These are phyloP conservation scores for Syngnathus acus DNA, from an alignment of 2,797 vertebrate genomes.

Conservation along the genomic window DNA sequence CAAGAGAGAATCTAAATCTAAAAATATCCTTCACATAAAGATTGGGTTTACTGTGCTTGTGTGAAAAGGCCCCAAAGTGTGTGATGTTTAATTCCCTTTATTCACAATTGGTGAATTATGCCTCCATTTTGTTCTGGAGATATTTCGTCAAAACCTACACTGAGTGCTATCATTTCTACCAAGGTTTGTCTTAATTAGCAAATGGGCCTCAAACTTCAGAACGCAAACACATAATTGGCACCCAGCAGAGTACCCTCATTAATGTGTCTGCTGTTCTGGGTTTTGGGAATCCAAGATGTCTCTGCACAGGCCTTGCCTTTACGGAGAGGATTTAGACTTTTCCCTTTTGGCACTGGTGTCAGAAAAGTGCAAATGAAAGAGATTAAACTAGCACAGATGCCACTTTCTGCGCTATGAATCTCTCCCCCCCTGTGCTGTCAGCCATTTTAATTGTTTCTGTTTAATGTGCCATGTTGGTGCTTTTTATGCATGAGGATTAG, in stretches of 20 bases:
- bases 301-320: slow-evolving; percentile 8
- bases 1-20: not conserved
- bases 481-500: slow-evolving; percentile 11
- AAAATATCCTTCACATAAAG: not conserved
- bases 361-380: slow-evolving; percentile 20
- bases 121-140: slow-evolving; percentile 26
- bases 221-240: slow-evolving; percentile 34
- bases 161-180: slow-evolving; percentile 16
- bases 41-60: not conserved
- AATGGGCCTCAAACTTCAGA: slow-evolving; percentile 26
- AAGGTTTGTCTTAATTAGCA: slow-evolving; percentile 28
- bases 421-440: slow-evolving; percentile 2
- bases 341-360: slow-evolving; percentile 18
- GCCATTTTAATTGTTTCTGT: slow-evolving; percentile 11
- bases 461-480: slow-evolving; percentile 12
- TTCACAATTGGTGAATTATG: slow-evolving; percentile 18
- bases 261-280: slow-evolving; percentile 18
- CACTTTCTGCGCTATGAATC: not conserved
- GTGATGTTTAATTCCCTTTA: slow-evolving; percentile 28
- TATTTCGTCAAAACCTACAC: slow-evolving; percentile 21
- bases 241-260: slow-evolving; percentile 31
- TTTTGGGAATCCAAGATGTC: slow-evolving; percentile 16
- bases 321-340: slow-evolving; percentile 15
- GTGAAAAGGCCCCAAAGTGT: slow-evolving; percentile 2
- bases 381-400: slow-evolving; percentile 19